Base-by-base conservation (phyloP, 2,113 vertebrate species). In the Myotis yumanensis region DNA sequence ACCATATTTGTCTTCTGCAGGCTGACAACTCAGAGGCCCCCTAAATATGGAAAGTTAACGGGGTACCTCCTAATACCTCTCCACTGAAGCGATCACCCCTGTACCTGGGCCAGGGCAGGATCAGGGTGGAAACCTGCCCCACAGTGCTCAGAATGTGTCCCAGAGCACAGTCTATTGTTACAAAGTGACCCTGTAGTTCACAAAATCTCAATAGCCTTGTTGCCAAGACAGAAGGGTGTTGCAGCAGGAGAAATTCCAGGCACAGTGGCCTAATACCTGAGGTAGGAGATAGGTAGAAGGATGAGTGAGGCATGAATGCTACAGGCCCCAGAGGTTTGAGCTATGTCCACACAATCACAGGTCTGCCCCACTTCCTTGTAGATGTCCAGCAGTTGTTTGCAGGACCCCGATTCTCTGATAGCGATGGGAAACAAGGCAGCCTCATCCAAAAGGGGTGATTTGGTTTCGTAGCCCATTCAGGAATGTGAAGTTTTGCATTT, bases 381-480 rank as follows among this genome's bases (percentile, higher is more conserved):
- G 94, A 40, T 28, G 2, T n/a, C n/a, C n/a, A n/a, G n/a, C n/a
- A n/a, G n/a, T n/a, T 16, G 72, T 96, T 98, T 97, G 96, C 94
- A 97, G 96, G 95, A 97, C 98, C 93, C 30, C 1, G 30, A 7
- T 9, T 88, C 71, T 17, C 30, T 79, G 81, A 95, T 68, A 90
- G 86, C 5, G 69, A 25, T 80, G 86, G 57, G 0, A 64, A 96
- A 88, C 59, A 96, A 90, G 83, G 40, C 28, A 77, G 95, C 5
- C 35, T 93, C n/a, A 20, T 54, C 59, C 84, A 93, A n/a, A 87
- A 94, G 93, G 62, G 81, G 20, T 35, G 0, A 0, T 54, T 51
- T 32, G 52, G 23, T 51, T 85, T 92, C 51, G 28, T 23, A 80
- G 15, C n/a, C 64, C 25, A 30, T 77, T 86, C 25, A 80, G 18